Percentiles rank a stretch among this genome's conserved stretches.
Conservation (phyloP, 2,113 vertebrate species). For the Eclectus roratus region DNA sequence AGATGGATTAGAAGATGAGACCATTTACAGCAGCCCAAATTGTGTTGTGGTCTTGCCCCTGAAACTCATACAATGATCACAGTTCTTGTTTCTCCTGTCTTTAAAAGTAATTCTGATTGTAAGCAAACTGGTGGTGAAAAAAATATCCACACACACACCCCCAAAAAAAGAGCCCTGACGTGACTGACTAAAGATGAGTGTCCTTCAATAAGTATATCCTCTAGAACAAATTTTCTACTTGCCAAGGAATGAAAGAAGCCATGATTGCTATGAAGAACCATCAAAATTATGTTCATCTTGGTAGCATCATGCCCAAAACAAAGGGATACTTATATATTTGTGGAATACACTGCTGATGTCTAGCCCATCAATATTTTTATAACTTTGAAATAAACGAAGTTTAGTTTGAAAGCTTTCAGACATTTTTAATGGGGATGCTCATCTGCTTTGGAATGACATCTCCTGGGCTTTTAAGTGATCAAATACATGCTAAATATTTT, state of each 20-base stretch:
- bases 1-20: background rate
- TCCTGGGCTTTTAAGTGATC: background rate
- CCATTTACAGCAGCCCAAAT: background rate
- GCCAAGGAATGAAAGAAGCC: background rate
- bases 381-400: background rate
- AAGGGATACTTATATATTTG: background rate
- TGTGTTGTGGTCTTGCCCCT: background rate
- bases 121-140: background rate
- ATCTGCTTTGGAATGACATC: background rate
- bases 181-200: background rate
- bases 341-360: background rate
- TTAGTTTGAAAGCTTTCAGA: constrained; percentile 20
- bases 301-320: background rate
- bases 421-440: background rate
- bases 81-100: background rate
- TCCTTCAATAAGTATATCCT: background rate
- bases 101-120: background rate
- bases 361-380: background rate
- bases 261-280: background rate
- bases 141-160: too few species aligned
- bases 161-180: background rate
- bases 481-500: constrained; percentile 25
- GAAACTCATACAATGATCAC: background rate
- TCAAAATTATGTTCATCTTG: background rate
- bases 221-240: background rate